Conservation (phyloP, 2,113 vertebrate species). For the Hylia prasina region DNA sequence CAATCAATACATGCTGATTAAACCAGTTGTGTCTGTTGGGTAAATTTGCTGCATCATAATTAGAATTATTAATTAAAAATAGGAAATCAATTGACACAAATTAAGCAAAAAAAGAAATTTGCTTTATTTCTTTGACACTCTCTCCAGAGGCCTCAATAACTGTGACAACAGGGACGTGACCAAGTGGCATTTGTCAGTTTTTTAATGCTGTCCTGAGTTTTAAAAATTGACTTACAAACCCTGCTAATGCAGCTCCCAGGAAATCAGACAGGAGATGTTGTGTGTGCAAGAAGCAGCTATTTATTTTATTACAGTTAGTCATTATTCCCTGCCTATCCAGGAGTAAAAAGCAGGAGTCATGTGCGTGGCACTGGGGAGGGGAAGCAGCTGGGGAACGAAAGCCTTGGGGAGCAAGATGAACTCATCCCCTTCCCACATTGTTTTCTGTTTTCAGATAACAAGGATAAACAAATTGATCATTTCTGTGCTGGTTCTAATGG, state of each 20-base stretch:
- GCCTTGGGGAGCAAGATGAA: background rate
- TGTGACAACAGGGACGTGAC: slow-evolving; percentile 41
- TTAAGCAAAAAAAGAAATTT: slow-evolving; percentile 80
- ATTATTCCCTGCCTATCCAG: background rate
- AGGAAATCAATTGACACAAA: slow-evolving; percentile 98
- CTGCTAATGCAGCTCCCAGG: background rate
- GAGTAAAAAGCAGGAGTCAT: background rate
- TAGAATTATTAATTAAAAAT: slow-evolving; percentile 99
- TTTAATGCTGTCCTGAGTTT: slow-evolving; percentile 13
- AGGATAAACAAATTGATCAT: slow-evolving; percentile 60
- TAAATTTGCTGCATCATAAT: slow-evolving; percentile 96
- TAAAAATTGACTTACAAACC: slow-evolving; percentile 1
- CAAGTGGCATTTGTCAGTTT: slow-evolving; percentile 25
- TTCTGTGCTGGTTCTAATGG: background rate
- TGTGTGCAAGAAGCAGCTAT: background rate
- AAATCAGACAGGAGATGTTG: background rate
- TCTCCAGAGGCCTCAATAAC: slow-evolving; percentile 62
- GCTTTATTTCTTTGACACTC: slow-evolving; percentile 83
- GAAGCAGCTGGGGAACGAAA: background rate
- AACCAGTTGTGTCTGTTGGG: slow-evolving; percentile 80
- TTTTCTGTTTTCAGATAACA: slow-evolving; percentile 6
- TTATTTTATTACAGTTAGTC: background rate
- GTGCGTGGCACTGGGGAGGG: accelerated
- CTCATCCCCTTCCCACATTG: background rate
- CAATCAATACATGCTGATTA: slow-evolving; percentile 81